phyloP scores from a whole-genome alignment of 1,140 invertebrate genomes.

The Adelges cooleyi region DNA sequence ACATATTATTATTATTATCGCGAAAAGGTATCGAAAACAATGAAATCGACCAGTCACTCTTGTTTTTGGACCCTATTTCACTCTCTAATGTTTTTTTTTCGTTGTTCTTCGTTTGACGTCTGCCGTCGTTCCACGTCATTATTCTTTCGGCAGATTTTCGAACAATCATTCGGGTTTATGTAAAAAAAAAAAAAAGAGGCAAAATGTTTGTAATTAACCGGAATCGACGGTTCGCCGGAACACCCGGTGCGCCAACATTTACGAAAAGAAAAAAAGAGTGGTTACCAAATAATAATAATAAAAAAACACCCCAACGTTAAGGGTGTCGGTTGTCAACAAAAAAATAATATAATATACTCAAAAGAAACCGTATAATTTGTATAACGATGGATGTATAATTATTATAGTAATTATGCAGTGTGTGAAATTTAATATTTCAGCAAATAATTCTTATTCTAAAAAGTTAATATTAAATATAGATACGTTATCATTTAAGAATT shows the following conservation, averaged over 20 bases:
- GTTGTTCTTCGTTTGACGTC: conserved; percentile 22
- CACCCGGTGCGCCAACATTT: neutral
- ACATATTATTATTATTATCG: no score
- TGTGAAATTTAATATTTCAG: no score
- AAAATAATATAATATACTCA: no score
- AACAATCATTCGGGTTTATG: conserved; percentile 19
- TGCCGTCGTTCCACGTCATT: conserved; percentile 18
- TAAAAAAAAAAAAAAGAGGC: neutral
- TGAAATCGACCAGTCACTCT: conserved; percentile 22
- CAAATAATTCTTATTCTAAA: no score
- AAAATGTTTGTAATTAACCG: conserved; percentile 20
- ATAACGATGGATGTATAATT: no score
- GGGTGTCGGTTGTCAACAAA: no score
- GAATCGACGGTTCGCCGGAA: conserved; percentile 7
- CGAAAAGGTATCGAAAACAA: neutral
- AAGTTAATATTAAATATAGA: no score
- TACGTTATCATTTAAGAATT: no score
- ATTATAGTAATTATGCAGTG: no score
- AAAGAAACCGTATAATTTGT: no score
- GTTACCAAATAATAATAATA: conserved; percentile 1
- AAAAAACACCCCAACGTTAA: no score
- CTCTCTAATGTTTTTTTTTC: neutral
- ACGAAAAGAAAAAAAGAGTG: neutral
- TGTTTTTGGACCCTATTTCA: conserved; percentile 18
- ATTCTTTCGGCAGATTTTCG: conserved; percentile 15